These are phyloP conservation scores for Neosilurus mollespiculum DNA, from an alignment of 2,797 vertebrate species.

Conservation along the genomic window DNA sequence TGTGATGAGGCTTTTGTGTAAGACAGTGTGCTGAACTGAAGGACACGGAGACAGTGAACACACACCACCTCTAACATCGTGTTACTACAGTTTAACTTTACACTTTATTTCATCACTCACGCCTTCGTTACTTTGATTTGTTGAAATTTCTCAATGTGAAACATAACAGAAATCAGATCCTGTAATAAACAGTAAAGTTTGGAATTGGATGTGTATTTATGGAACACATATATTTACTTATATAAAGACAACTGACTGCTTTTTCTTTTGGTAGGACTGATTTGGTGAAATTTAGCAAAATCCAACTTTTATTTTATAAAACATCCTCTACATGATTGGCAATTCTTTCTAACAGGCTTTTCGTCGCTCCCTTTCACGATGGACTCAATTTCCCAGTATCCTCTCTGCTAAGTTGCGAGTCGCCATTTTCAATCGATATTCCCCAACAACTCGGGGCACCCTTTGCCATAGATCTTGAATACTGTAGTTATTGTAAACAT, in stretches of 20 bases:
- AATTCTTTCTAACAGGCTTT: no score
- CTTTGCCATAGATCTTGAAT: no score
- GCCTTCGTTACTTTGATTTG: neutral
- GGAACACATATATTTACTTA: neutral
- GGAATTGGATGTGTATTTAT: neutral
- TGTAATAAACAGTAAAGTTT: neutral
- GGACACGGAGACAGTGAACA: neutral
- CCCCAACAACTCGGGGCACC: no score
- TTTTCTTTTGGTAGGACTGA: neutral
- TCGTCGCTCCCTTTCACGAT: no score
- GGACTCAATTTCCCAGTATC: no score
- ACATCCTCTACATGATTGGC: no score
- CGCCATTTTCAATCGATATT: no score
- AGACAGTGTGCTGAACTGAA: no score
- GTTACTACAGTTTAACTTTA: neutral
- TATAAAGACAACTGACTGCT: neutral
- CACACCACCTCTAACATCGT: neutral
- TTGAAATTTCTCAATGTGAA: neutral
- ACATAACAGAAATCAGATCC: neutral
- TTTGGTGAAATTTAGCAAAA: neutral
- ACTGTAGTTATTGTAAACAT: no score
- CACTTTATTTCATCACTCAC: neutral
- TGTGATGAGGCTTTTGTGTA: neutral
- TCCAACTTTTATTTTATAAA: no score
- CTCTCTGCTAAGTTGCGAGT: no score